phyloP scores from a whole-genome alignment of 2,113 vertebrate species.

The Alexandromys fortis region DNA sequence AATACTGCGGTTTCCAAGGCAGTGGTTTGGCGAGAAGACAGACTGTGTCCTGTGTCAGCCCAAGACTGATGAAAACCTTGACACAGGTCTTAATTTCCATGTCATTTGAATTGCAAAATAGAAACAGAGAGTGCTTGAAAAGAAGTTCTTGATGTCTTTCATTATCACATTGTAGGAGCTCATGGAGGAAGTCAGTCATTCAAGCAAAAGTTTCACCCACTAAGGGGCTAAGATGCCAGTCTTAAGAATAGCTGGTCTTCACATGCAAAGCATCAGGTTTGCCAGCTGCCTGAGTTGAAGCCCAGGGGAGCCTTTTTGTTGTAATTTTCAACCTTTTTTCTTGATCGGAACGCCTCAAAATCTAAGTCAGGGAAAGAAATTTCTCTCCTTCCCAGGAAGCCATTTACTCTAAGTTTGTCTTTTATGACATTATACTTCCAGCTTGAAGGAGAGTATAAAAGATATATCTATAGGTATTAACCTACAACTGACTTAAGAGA shows the following conservation, averaged over 20 bases:
- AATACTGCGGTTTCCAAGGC: neutral
- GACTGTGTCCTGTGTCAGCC: neutral
- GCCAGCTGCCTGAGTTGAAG: neutral
- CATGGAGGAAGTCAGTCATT: neutral
- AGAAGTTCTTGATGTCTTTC: conserved; percentile 4
- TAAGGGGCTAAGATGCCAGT: neutral
- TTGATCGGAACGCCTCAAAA: neutral
- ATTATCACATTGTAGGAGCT: neutral
- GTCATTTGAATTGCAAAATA: conserved; percentile 56
- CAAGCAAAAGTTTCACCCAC: neutral
- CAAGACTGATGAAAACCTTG: neutral
- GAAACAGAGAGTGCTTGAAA: neutral
- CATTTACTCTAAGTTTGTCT: conserved; percentile 42
- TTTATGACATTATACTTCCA: conserved; percentile 44
- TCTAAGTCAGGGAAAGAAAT: conserved; percentile 1
- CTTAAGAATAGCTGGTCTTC: neutral
- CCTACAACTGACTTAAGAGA: neutral
- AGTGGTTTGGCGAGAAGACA: neutral
- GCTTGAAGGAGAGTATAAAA: conserved; percentile 37
- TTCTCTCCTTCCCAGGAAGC: neutral
- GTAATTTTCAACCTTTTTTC: neutral
- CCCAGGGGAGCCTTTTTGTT: neutral
- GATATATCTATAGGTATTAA: neutral
- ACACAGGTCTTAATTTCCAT: conserved; percentile 35
- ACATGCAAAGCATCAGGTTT: neutral